These are phyloP conservation scores for Myotis pilosus DNA, from an alignment of 2,797 vertebrate species.

Conservation along the genomic window DNA sequence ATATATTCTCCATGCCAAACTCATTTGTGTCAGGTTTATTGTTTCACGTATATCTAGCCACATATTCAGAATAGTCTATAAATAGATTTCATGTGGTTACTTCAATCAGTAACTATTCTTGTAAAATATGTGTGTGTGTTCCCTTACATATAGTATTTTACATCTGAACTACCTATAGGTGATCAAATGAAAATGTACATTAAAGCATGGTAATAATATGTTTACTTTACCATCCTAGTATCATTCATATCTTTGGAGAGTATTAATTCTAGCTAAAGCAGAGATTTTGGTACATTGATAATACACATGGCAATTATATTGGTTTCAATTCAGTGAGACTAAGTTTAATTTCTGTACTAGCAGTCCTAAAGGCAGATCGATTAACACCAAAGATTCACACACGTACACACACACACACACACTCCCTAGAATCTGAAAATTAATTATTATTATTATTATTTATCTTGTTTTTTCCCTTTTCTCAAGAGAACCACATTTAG, in stretches of 20 bases:
- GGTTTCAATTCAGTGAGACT: neutral
- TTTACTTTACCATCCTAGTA: neutral
- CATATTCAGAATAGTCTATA: neutral
- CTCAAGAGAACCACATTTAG: neutral
- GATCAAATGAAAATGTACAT: neutral
- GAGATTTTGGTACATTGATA: neutral
- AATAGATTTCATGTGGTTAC: neutral
- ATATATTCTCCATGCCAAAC: neutral
- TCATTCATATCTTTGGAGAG: neutral
- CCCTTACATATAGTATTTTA: neutral
- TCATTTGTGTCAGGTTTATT: neutral
- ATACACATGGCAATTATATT: neutral
- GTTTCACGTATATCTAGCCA: neutral
- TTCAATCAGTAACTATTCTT: conserved; percentile 9
- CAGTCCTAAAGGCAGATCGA: too few species aligned
- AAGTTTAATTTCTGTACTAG: neutral
- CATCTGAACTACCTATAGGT: neutral
- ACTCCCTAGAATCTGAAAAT: neutral
- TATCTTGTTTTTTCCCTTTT: conserved; percentile 11
- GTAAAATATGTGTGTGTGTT: neutral
- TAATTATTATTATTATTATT: neutral
- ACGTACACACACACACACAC: too few species aligned
- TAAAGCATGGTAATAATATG: neutral
- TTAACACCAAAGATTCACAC: too few species aligned
- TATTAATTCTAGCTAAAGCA: neutral